These are phyloP conservation scores for Pterocles orientalis DNA, from an alignment of 2,113 vertebrate genomes.

Conservation along the genomic window DNA sequence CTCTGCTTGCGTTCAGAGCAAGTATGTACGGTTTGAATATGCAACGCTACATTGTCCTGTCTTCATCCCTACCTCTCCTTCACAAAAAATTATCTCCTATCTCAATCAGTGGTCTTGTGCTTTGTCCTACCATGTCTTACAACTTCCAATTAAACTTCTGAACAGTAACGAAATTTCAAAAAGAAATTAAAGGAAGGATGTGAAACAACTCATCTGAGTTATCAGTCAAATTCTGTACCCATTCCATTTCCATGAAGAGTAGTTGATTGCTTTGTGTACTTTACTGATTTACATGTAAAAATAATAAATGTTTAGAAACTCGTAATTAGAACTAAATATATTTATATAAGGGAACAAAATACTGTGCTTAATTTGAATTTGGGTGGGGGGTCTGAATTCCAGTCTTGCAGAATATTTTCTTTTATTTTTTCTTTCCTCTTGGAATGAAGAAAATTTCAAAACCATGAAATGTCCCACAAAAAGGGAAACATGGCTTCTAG, in stretches of 20 bases:
- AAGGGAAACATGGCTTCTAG: not conserved
- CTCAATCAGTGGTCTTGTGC: not conserved
- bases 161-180: not conserved
- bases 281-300: not conserved
- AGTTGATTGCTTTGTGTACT: not conserved
- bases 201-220: not conserved
- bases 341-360: not conserved
- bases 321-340: not conserved
- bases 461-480: not conserved
- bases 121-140: not conserved
- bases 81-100: not conserved
- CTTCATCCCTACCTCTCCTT: not conserved
- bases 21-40: accelerated
- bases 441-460: not conserved
- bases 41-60: accelerated
- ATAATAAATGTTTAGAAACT: not conserved
- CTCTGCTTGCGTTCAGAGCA: not conserved
- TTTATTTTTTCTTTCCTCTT: not conserved
- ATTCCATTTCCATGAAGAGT: not conserved
- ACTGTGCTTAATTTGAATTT: not conserved
- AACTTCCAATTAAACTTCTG: not conserved
- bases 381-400: not conserved
- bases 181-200: not conserved
- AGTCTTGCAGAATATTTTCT: not conserved
- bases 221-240: not conserved